These are phyloP conservation scores for Tenebrio molitor DNA, from an alignment of 1,140 invertebrate genomes.

Conservation along the genomic window DNA sequence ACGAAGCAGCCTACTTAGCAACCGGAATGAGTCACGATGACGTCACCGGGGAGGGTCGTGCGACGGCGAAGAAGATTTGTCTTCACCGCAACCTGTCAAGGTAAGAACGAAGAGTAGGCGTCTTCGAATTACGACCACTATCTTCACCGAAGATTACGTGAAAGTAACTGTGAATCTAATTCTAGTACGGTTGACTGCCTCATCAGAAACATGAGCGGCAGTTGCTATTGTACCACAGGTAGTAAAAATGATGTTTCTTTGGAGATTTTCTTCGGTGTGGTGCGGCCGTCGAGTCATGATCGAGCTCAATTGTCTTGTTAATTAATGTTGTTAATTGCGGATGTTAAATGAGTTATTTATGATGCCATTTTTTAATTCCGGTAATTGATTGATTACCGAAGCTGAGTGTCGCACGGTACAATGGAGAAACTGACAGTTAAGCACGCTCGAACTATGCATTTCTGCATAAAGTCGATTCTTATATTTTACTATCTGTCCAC, in stretches of 20 bases:
- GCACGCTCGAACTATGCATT: no score
- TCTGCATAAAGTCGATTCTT: no score
- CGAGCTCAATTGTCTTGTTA: constrained; percentile 27
- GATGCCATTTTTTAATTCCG: constrained; percentile 13
- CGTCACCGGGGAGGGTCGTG: constrained; percentile 22
- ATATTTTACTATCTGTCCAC: no score
- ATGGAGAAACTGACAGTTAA: no score
- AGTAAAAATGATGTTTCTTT: no score
- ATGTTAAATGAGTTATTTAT: not conserved
- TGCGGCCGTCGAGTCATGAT: no score
- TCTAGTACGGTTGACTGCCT: not conserved
- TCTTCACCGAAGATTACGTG: constrained; percentile 22
- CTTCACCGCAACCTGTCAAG: constrained; percentile 11
- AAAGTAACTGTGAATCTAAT: constrained; percentile 23
- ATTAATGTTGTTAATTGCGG: not conserved
- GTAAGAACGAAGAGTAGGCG: constrained; percentile 18
- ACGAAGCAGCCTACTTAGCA: constrained; percentile 30
- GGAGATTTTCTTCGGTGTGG: no score
- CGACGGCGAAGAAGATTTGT: constrained; percentile 7
- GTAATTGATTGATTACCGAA: constrained; percentile 4
- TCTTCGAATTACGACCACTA: not conserved
- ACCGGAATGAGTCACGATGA: constrained; percentile 25
- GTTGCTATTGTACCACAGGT: no score
- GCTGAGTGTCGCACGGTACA: no score
- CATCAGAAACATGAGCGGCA: not conserved